Conservation (phyloP, 2,888 invertebrate species). For the Crocallis elinguaria region DNA sequence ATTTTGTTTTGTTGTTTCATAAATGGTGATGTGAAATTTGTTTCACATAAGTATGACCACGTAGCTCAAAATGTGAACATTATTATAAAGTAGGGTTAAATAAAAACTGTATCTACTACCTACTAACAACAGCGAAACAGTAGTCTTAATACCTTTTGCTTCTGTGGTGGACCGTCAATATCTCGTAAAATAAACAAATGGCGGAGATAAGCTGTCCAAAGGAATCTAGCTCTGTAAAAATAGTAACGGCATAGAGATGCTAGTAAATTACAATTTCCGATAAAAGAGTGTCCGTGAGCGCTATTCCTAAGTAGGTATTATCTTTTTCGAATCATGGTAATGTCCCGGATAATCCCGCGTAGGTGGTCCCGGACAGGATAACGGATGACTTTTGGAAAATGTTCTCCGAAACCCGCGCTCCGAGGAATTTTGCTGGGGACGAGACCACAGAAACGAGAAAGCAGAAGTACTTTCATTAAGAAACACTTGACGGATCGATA, state of each 20-base stretch:
- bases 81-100: too few species aligned
- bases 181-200: too few species aligned
- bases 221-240: too few species aligned
- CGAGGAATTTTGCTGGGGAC: conserved; percentile 15
- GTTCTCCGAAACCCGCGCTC: conserved; percentile 22
- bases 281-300: conserved; percentile 9
- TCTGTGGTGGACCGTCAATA: too few species aligned
- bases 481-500: not conserved
- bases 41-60: too few species aligned
- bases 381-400: conserved; percentile 37
- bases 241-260: not conserved
- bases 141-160: too few species aligned
- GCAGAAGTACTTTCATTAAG: not conserved
- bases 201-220: too few species aligned
- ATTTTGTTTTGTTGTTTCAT: too few species aligned
- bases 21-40: too few species aligned
- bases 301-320: conserved; percentile 24
- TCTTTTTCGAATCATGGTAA: conserved; percentile 30
- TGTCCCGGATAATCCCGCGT: conserved; percentile 22
- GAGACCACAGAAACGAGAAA: conserved; percentile 4
- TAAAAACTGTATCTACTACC: too few species aligned
- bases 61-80: too few species aligned
- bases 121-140: too few species aligned
- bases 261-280: conserved; percentile 3
- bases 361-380: conserved; percentile 34